A percentile compares a stretch with the other conserved stretches of the same genome.
Evolutionary conservation across 2,113 vertebrate species (phyloP).

Genomic region (Piprites chloris): DNA sequence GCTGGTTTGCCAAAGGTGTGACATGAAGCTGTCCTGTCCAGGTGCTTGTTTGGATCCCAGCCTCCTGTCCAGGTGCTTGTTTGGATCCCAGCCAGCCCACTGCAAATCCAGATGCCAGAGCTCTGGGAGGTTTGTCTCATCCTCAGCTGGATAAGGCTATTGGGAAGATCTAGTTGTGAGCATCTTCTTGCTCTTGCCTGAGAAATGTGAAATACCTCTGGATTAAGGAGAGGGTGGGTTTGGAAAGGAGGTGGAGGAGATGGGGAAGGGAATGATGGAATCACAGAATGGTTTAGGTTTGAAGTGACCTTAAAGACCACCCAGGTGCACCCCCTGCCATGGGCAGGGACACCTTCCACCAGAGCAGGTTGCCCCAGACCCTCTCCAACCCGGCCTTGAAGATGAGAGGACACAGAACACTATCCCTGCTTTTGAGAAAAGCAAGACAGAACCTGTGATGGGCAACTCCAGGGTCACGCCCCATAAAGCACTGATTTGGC

Average conservation of each 20-base stretch:
- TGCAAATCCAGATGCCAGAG: neutral
- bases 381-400: neutral
- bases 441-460: neutral
- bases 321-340: neutral
- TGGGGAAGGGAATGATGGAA: neutral
- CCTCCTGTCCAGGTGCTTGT: neutral
- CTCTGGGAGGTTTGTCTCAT: neutral
- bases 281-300: neutral
- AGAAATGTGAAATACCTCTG: fast-evolving
- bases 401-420: neutral
- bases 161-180: neutral
- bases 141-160: neutral
- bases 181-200: neutral
- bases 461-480: neutral
- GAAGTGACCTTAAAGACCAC: neutral
- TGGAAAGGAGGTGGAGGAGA: neutral
- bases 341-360: neutral
- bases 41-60: neutral
- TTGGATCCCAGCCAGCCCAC: neutral
- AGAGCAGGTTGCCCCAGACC: neutral
- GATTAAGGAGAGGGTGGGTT: neutral
- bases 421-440: neutral
- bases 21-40: neutral
- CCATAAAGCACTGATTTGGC: fast-evolving
- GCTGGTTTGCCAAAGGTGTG: neutral